These are phyloP conservation scores for Plecotus auritus DNA, from an alignment of 2,113 vertebrate species.

Conservation along the genomic window DNA sequence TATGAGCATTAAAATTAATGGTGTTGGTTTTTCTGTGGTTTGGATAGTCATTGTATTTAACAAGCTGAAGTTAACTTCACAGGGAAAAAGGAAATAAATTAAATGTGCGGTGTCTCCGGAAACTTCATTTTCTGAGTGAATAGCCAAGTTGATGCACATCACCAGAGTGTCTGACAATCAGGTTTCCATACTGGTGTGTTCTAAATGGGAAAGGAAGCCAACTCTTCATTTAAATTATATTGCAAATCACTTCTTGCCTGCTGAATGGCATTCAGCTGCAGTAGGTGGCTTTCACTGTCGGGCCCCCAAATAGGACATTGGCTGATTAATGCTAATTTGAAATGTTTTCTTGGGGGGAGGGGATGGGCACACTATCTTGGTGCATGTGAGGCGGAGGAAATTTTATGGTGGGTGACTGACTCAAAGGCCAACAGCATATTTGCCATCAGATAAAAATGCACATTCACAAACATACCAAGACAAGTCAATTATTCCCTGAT, in stretches of 20 bases:
- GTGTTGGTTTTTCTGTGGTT: constrained; percentile 54
- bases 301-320: constrained; percentile 51
- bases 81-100: constrained; percentile 67
- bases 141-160: constrained; percentile 68
- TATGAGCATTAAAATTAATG: constrained; percentile 68
- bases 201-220: constrained; percentile 76
- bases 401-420: constrained; percentile 75
- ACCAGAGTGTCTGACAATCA: constrained; percentile 70
- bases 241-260: constrained; percentile 78
- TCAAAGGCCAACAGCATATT: constrained; percentile 77
- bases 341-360: constrained; percentile 51
- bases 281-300: constrained; percentile 60
- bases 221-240: constrained; percentile 75
- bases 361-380: constrained; percentile 27
- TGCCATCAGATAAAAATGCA: constrained; percentile 80
- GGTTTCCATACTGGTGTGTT: constrained; percentile 68
- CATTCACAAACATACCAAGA: constrained; percentile 76
- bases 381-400: constrained; percentile 26
- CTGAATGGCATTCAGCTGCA: constrained; percentile 63
- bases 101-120: constrained; percentile 65
- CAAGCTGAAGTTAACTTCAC: constrained; percentile 71
- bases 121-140: constrained; percentile 74
- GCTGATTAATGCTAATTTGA: constrained; percentile 78
- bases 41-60: constrained; percentile 66
- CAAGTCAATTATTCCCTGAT: constrained; percentile 78